Evolutionary conservation across 53 echinoderm and acorn worm genomes (phyloP).

Genomic region (Hippasteria phrygiana): DNA sequence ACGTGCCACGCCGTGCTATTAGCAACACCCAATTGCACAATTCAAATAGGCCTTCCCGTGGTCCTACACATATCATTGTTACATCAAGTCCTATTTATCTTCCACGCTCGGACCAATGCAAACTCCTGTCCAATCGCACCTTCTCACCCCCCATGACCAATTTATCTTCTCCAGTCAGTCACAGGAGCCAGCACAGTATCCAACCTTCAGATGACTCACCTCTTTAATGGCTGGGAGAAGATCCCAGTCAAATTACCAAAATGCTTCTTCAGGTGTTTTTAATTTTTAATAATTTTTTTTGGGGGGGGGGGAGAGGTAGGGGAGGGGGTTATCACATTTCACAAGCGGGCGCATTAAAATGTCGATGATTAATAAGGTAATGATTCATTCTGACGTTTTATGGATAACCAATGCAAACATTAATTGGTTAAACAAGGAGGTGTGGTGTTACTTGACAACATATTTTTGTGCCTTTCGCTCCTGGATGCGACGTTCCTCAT

Average conservation of each 20-base stretch:
- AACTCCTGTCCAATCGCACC: conserved; percentile 3
- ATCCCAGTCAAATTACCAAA: not conserved
- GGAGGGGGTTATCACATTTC: no score
- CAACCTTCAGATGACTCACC: not conserved
- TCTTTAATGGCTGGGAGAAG: not conserved
- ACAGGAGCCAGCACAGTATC: not conserved
- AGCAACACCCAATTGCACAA: conserved; percentile 45
- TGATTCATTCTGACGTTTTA: not conserved
- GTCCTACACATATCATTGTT: conserved; percentile 26
- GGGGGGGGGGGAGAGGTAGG: not conserved
- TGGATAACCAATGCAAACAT: not conserved
- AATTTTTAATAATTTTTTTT: not conserved
- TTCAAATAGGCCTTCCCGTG: conserved; percentile 30
- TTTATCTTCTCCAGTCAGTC: conserved; percentile 23
- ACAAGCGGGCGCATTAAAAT: not conserved
- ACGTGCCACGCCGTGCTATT: conserved; percentile 32
- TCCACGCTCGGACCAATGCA: not conserved
- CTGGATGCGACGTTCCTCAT: no score
- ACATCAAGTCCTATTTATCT: conserved; percentile 47
- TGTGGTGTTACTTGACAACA: no score
- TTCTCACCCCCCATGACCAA: not conserved
- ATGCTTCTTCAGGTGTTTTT: conserved; percentile 1
- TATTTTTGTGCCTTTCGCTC: no score
- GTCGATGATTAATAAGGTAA: not conserved
- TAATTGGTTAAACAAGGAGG: not conserved